A percentile compares a stretch with the other conserved stretches of the same genome.
These are phyloP conservation scores for Conomelus anceps DNA, from an alignment of 2,888 invertebrate genomes.

Conservation along the genomic window DNA sequence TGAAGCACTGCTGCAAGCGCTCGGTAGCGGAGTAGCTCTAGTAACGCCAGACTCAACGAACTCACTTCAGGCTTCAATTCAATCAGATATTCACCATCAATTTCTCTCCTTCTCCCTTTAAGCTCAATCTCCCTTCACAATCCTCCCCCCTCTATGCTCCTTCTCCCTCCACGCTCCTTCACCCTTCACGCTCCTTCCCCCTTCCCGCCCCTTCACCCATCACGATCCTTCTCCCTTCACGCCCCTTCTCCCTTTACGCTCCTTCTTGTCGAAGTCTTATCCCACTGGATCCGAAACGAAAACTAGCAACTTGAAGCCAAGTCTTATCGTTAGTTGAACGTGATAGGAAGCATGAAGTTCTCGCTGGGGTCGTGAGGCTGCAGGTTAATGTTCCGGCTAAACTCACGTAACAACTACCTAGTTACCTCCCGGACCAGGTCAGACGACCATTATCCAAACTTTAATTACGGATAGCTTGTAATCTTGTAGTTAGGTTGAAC, in stretches of 20 bases:
- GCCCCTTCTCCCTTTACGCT: neutral
- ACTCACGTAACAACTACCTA: neutral
- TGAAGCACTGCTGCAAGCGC: too few relatives aligned
- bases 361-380: neutral
- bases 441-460: neutral
- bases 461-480: neutral
- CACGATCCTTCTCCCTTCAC: neutral
- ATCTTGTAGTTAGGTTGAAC: neutral
- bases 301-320: neutral
- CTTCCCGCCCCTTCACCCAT: too few relatives aligned
- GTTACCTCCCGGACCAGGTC: neutral
- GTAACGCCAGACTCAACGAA: too few relatives aligned
- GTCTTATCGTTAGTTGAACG: neutral
- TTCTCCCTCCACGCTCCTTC: too few relatives aligned
- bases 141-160: too few relatives aligned
- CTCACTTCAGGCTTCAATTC: too few relatives aligned
- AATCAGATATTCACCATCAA: too few relatives aligned
- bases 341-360: neutral
- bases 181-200: too few relatives aligned
- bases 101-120: too few relatives aligned
- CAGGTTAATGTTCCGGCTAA: neutral
- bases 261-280: neutral
- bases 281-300: neutral
- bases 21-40: too few relatives aligned
- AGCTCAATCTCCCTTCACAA: too few relatives aligned